Base-by-base conservation (phyloP, 2,888 invertebrate genomes). In the Trichopria drosophilae region DNA sequence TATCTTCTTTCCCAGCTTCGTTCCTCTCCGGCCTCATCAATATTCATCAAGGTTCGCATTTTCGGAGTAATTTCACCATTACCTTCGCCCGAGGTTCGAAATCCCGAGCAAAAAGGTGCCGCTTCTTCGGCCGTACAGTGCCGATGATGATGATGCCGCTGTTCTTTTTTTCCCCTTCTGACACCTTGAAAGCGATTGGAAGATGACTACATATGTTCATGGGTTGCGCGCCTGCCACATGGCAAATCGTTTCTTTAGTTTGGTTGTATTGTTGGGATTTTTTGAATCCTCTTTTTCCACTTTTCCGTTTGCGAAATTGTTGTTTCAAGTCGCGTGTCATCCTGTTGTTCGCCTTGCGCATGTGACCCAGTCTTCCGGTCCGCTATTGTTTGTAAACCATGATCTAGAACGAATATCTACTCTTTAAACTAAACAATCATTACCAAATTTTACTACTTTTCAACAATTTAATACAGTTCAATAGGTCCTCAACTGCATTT, bases 171-270 rank as follows among this genome's bases (percentile, higher is more conserved):
- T 62, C 64, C 65, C 62, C 62, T 69, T 67, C 66, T 65, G 62
- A 64, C 57, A 57, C 55, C 47, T 57, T 48, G 34, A 13, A 18
- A 24, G 32, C 26, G 46, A n/a, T 37, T 36, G 37, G 51, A 55
- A 42, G 56, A 60, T 57, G 57, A 60, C 63, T 53, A 50, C 55
- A 36, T 37, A 35, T 43, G 42, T 61, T 61, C 58, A 58, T 61
- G 61, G 63, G 61, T 60, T 61, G 62, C 64, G 64, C 63, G 70
- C 63, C 67, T 69, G 65, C 71, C 67, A 68, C 68, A 69, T 70
- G 67, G 60, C 61, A 57, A 56, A 53, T 51, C 51, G 48, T 51
- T 31, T 55, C 48, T 24, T 26, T 16, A 12, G 13, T n/a, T n/a
- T n/a, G n/a, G n/a, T n/a, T n/a, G n/a, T n/a, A n/a, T n/a, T n/a